phyloP scores from a whole-genome alignment of 2,888 invertebrate species.

The Minunthozetes semirufus region DNA sequence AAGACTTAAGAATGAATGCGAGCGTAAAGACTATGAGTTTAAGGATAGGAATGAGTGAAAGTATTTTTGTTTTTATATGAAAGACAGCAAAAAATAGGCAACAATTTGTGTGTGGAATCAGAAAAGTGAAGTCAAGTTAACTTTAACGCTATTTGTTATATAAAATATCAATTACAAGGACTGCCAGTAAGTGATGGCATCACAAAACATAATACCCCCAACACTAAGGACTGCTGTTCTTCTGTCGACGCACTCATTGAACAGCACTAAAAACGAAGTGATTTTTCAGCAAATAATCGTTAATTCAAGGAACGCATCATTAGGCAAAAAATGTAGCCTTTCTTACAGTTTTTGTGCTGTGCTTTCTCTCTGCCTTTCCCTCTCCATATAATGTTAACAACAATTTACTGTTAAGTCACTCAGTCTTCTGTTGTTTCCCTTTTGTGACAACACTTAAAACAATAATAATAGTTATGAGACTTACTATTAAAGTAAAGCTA shows the following conservation, averaged over 20 bases:
- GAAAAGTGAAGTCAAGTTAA: constrained; percentile 24
- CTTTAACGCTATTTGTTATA: constrained; percentile 30
- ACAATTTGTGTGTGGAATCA: background rate
- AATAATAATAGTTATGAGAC: constrained; percentile 21
- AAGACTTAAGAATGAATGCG: background rate
- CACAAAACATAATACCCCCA: constrained; percentile 19
- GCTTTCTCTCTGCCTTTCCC: background rate
- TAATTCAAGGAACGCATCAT: constrained; percentile 22
- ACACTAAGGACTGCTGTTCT: background rate
- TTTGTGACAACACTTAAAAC: constrained; percentile 16
- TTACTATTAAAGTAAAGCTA: background rate
- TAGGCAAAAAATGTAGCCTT: constrained; percentile 20
- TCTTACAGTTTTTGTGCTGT: background rate
- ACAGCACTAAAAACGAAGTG: constrained; percentile 13
- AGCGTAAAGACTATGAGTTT: background rate
- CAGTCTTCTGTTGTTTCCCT: background rate
- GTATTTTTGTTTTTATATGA: background rate
- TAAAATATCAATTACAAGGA: constrained; percentile 31
- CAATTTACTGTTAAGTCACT: constrained; percentile 15
- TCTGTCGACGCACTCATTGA: background rate
- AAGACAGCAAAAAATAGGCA: background rate
- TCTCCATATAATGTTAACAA: constrained; percentile 2
- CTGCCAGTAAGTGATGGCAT: constrained; percentile 21
- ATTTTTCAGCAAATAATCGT: constrained; percentile 31
- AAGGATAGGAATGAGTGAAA: background rate